Evolutionary conservation across 2,888 invertebrate species (phyloP), one percentile per base, ranked within the genome.

Genomic region (Nephrotoma flavescens): DNA sequence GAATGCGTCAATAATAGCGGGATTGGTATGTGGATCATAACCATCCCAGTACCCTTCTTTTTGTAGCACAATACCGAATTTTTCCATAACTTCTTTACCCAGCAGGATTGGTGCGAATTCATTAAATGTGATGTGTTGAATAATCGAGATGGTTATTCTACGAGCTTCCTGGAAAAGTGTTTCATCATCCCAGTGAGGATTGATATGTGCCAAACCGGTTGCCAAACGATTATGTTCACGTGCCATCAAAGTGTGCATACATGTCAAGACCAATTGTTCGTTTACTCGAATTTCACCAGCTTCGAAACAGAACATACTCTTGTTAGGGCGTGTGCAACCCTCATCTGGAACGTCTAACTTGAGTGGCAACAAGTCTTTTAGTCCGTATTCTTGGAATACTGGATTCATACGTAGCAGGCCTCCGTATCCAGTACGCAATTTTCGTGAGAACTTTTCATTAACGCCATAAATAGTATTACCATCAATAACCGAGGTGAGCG

Each of bases 131-230:
- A 97, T 95, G 90, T 97, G 97, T 90, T 97, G 97, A 87, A 97
- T 96, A 90, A 95, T 95, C 4, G 96, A 97, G 87, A 97, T 95
- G 89, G 95, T 95, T 89, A 97, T 96, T 86, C 97, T 93, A 88
- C 97, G 93, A 0, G 97, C 92, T 92, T 97, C 97, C 92, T 97
- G 97, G 93, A 95, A 98, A 0, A 97, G 91, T 0, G 96, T 97
- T 92, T 98, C 98, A 89, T 98, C 98, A 89, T 97, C 96, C 98
- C 97, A 98, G 90, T 97, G 97, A 0, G 97, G 97, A 92, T 98
- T 98, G 5, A 98, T 94, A 86, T 94, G 94, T 0, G 95, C 94
- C 57, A 98, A 91, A 6, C 92, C 95, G 86, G 93, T 94, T 0
- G 98, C 97, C 0, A 97, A 92, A 87, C 97, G 93, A 92, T 98